Percentiles rank a stretch among this genome's conserved stretches.
Evolutionary conservation across 1,140 invertebrate genomes (phyloP).

Genomic region (Triops cancriformis): DNA sequence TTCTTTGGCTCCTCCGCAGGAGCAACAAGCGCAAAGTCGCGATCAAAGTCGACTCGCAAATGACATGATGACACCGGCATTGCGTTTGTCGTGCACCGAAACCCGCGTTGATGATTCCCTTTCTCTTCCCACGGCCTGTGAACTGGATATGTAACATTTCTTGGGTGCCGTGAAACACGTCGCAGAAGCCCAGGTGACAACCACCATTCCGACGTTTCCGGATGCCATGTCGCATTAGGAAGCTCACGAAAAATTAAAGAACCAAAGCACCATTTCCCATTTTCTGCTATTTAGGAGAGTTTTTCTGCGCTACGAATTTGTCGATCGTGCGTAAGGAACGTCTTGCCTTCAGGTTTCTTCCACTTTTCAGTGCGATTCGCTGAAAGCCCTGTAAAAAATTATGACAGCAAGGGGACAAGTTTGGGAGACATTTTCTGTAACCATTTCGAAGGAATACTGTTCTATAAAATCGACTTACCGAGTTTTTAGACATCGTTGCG

Average conservation of each 20-base stretch:
- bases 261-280: no score
- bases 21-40: background rate
- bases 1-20: background rate
- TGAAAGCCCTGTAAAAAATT: background rate
- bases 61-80: background rate
- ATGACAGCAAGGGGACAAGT: background rate
- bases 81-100: background rate
- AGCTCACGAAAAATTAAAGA: background rate
- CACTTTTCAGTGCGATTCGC: background rate
- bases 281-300: no score
- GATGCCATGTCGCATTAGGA: background rate
- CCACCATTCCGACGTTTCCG: background rate
- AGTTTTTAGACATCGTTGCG: no score
- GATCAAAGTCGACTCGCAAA: background rate
- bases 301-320: no score
- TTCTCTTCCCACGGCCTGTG: constrained; percentile 12
- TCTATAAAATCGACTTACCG: no score
- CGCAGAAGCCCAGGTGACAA: background rate
- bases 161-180: background rate
- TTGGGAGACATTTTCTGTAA: no score
- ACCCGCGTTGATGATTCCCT: background rate
- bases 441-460: no score
- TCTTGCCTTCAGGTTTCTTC: background rate
- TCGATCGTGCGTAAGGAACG: background rate
- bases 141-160: background rate